Percentiles rank a stretch among this genome's conserved stretches.
Conservation (phyloP, 2,113 vertebrate genomes). For the Turnix velox region DNA sequence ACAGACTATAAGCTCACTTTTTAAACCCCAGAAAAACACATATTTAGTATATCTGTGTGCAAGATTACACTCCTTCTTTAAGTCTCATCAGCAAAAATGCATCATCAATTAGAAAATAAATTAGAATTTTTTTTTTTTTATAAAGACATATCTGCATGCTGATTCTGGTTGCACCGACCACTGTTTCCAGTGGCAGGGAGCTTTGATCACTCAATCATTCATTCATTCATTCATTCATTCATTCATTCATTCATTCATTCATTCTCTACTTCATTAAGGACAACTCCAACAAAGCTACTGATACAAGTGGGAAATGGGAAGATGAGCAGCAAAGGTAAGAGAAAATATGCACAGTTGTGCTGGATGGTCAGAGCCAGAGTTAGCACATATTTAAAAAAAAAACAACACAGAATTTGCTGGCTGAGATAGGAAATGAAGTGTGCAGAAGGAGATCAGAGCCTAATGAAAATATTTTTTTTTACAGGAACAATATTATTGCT, state of each 20-base stretch:
- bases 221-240: background rate
- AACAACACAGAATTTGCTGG: background rate
- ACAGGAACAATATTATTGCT: background rate
- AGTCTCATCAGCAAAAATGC: background rate
- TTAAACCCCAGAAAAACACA: background rate
- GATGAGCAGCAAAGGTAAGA: background rate
- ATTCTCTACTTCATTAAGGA: background rate
- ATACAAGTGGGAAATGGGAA: conserved; percentile 24
- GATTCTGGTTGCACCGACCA: background rate
- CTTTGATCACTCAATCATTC: background rate
- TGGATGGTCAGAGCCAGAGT: background rate
- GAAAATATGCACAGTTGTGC: background rate
- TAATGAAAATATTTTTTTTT: background rate
- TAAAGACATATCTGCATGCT: background rate
- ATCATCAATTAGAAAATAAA: background rate
- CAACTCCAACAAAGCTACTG: background rate
- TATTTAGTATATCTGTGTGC: background rate
- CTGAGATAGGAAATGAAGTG: background rate
- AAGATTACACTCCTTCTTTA: background rate
- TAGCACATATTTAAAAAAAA: background rate
- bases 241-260: background rate
- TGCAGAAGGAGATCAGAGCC: background rate
- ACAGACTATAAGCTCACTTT: background rate
- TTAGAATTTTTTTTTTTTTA: too few relatives aligned
- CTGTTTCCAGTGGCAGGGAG: background rate